Evolutionary conservation across 2,888 invertebrate genomes (phyloP).

Genomic region (Agapetus fuscipes): DNA sequence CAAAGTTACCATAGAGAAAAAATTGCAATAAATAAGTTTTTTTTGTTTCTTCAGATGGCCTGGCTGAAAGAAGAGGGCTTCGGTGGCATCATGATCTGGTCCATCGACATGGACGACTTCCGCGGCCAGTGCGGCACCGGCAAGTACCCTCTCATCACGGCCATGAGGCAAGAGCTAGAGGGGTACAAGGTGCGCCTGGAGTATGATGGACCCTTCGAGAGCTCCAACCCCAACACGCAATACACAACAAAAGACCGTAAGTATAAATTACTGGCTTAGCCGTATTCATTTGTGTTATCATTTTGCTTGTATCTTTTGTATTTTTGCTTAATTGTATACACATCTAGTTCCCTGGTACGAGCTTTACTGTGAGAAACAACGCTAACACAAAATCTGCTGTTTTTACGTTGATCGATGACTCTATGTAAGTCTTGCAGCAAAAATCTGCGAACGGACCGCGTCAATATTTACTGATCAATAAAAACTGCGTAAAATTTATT

Average conservation of each 20-base stretch:
- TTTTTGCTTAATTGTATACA: too few species aligned
- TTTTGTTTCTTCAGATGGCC: constrained; percentile 55
- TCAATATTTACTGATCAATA: too few species aligned
- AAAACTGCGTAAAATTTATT: too few species aligned
- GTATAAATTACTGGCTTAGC: too few species aligned
- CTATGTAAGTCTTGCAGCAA: too few species aligned
- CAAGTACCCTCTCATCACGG: constrained; percentile 80
- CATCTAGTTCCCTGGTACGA: too few species aligned
- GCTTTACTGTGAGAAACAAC: too few species aligned
- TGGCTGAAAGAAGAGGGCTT: constrained; percentile 92
- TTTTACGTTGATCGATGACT: too few species aligned
- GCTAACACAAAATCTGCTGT: constrained; percentile 2
- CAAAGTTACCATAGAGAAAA: too few species aligned
- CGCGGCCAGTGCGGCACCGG: constrained; percentile 81
- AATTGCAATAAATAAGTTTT: neutral
- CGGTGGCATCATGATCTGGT: constrained; percentile 96
- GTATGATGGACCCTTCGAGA: constrained; percentile 81
- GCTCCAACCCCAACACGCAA: constrained; percentile 56
- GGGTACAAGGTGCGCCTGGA: constrained; percentile 74
- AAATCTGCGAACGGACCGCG: too few species aligned
- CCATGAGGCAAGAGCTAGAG: constrained; percentile 76
- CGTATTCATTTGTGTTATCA: too few species aligned
- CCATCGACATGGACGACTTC: constrained; percentile 94
- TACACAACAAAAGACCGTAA: constrained; percentile 87
- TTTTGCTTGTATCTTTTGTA: too few species aligned